phyloP scores from a whole-genome alignment of 2,797 vertebrate genomes.

The Clarias laeviceps region DNA sequence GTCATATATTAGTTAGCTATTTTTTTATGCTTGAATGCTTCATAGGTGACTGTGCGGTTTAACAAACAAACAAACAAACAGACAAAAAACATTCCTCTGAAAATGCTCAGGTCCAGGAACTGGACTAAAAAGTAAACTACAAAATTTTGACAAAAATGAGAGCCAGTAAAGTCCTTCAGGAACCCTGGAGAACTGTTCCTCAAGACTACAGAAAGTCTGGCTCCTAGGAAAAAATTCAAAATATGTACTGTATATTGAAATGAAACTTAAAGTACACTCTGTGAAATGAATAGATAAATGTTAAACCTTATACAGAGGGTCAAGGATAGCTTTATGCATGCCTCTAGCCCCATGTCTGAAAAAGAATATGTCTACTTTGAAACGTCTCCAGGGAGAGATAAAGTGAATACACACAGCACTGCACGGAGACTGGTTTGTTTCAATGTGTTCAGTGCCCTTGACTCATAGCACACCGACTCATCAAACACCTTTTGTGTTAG shows the following conservation, averaged over 20 bases:
- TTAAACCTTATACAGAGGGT: neutral
- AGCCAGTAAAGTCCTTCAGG: no score
- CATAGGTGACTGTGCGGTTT: no score
- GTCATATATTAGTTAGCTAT: no score
- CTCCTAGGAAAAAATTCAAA: no score
- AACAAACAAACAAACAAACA: no score
- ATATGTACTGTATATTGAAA: neutral
- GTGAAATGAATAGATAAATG: neutral
- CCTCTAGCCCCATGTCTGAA: neutral
- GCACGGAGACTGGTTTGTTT: neutral
- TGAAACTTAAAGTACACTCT: neutral
- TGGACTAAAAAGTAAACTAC: no score
- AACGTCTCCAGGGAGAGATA: constrained; percentile 8
- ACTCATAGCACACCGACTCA: neutral
- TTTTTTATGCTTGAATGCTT: no score
- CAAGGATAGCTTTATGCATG: neutral
- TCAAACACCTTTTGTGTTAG: neutral
- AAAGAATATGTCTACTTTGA: neutral
- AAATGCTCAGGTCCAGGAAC: no score
- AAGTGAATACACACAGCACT: neutral
- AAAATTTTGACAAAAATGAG: no score
- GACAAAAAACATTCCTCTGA: no score
- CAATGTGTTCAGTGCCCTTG: neutral
- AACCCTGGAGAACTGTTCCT: no score
- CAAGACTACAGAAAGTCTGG: no score